Evolutionary conservation across 2,113 vertebrate species (phyloP).

Genomic region (Podiceps cristatus): DNA sequence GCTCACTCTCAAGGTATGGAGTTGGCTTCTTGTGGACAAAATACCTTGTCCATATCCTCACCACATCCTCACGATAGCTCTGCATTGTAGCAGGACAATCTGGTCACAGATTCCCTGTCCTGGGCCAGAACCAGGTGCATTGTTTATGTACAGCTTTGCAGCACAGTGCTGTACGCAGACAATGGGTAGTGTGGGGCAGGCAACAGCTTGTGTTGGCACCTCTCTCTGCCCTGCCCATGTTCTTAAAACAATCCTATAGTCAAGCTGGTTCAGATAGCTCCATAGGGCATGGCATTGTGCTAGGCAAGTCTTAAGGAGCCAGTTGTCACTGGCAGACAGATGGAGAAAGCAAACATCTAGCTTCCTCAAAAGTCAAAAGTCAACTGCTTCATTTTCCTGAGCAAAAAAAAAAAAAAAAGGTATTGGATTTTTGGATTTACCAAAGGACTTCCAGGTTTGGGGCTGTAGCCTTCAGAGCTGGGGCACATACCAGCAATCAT

Average conservation of each 20-base stretch:
- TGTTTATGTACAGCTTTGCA: neutral
- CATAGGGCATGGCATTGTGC: neutral
- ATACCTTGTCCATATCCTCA: neutral
- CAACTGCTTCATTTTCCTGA: neutral
- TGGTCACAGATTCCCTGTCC: neutral
- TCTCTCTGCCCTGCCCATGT: rapidly evolving
- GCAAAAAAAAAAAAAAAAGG: neutral
- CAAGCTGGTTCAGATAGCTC: neutral
- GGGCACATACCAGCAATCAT: neutral
- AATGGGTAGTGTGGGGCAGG: neutral
- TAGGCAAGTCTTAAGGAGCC: neutral
- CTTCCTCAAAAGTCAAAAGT: neutral
- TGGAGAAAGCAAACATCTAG: neutral
- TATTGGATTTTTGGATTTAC: neutral
- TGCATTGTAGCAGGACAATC: neutral
- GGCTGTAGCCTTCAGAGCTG: neutral
- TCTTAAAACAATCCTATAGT: neutral
- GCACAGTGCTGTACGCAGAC: neutral
- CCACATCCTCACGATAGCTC: neutral
- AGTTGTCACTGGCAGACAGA: neutral
- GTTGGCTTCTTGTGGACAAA: neutral
- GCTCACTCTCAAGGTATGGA: neutral
- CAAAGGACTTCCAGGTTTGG: neutral
- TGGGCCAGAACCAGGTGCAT: neutral
- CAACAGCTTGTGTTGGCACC: neutral